Conservation (phyloP, 2,888 invertebrate species). For the Leptopilina syphax region DNA sequence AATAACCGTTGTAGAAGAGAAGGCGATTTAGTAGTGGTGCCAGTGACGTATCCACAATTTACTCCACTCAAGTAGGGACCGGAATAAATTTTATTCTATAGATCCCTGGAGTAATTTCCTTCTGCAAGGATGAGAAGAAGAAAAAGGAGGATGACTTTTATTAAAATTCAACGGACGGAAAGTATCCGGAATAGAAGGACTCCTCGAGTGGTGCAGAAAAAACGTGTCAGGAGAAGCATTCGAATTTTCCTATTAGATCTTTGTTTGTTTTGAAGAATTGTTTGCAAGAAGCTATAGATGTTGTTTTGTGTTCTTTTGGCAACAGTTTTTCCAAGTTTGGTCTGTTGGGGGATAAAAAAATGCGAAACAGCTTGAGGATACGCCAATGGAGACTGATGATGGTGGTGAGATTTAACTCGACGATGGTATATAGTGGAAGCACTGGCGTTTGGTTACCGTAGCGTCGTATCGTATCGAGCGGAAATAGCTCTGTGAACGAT, state of each 20-base stretch:
- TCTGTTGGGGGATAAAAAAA: not conserved
- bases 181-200: no score
- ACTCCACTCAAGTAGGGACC: conserved; percentile 20
- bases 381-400: conserved; percentile 31
- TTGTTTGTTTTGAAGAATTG: no score
- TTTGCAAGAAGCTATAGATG: no score
- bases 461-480: conserved; percentile 54
- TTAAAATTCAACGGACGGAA: not conserved
- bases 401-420: conserved; percentile 30
- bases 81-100: conserved; percentile 31
- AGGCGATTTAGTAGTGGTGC: conserved; percentile 15
- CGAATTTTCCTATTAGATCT: no score
- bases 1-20: conserved; percentile 51
- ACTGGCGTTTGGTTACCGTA: conserved; percentile 35
- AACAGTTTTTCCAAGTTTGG: no score
- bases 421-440: conserved; percentile 28
- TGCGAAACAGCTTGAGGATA: not conserved
- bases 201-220: no score
- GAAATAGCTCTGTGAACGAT: conserved; percentile 59
- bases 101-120: conserved; percentile 28
- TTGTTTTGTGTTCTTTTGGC: no score
- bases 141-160: not conserved
- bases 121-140: not conserved
- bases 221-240: no score
- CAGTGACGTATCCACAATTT: conserved; percentile 40